Base-by-base conservation (phyloP, 37 sponge, comb jelly and placozoan genomes). In the Aplysina aerophoba region DNA sequence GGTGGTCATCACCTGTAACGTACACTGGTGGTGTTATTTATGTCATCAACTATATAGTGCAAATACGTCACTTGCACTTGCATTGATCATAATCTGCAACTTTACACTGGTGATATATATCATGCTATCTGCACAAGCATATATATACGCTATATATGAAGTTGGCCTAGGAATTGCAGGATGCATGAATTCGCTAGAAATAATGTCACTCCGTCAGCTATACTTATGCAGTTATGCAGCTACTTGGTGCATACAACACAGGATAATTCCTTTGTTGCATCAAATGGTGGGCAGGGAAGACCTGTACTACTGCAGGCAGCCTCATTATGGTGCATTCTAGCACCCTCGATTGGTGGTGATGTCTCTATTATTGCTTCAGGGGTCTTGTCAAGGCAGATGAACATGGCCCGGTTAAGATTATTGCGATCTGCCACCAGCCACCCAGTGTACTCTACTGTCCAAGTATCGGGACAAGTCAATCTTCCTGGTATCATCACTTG, bases 371-470 rank as follows among this genome's bases (percentile, higher is more conserved):
- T 20, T 36, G 85, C 27, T n/a, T 85, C 81, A 0, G 81, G 81
- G 50, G 66, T 60, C 44, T 81, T 80, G 55, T 89, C 90, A 30
- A 89, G 81, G 85, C 90, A 89, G 39, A 78, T 66, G 44, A 55
- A 89, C 37, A 31, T 69, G 30, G 81, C 39, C 34, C 74, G 86
- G 12, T 25, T 17, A 12, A 38, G 31, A 40, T 73, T 37, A 31
- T 73, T 30, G 37, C 37, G 31, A 36, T 86, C 24, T 71, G 15
- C 72, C 82, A 89, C 81, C 14, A 89, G 81, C 54, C 84, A 89
- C 59, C 90, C 90, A 81, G 21, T 55, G 85, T 89, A 89, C 81
- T 89, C 90, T 28, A 15, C 19, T 27, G 90, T 89, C 90, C 85
- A 89, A 4, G 8, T 35, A 5, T 78, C 16, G 17, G 85, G 90